phyloP scores from a whole-genome alignment of 2,113 vertebrate genomes.

The Pogona vitticeps region DNA sequence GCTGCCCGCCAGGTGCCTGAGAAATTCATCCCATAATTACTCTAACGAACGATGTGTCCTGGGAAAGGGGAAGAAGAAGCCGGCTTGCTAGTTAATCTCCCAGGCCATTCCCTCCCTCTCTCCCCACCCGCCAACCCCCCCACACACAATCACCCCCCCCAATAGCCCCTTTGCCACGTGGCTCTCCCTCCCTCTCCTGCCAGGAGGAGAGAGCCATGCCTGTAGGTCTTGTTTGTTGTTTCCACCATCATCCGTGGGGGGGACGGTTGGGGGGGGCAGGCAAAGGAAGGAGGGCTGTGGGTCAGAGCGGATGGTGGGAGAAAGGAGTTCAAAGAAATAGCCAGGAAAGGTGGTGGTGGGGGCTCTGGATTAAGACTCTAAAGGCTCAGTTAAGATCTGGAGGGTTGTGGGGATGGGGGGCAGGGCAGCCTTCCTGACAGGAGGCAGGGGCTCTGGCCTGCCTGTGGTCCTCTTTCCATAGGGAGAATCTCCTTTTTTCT shows the following conservation, averaged over 20 bases:
- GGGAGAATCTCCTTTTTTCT: no score
- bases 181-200: neutral
- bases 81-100: neutral
- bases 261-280: neutral
- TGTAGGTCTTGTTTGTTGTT: neutral
- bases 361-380: neutral
- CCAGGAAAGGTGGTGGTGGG: neutral
- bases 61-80: neutral
- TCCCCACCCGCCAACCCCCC: neutral
- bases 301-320: neutral
- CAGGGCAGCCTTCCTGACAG: neutral
- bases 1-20: slow-evolving; percentile 5
- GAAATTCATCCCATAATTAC: slow-evolving; percentile 8
- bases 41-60: neutral
- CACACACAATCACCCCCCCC: no score
- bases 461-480: neutral
- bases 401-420: neutral
- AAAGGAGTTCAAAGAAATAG: neutral
- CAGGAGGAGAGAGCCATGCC: neutral
- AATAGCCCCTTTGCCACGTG: neutral
- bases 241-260: neutral
- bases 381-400: neutral
- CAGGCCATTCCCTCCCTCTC: neutral
- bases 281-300: neutral
- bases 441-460: neutral